Conservation (phyloP, 2,113 vertebrate genomes). For the Trochalopteron elliotii region DNA sequence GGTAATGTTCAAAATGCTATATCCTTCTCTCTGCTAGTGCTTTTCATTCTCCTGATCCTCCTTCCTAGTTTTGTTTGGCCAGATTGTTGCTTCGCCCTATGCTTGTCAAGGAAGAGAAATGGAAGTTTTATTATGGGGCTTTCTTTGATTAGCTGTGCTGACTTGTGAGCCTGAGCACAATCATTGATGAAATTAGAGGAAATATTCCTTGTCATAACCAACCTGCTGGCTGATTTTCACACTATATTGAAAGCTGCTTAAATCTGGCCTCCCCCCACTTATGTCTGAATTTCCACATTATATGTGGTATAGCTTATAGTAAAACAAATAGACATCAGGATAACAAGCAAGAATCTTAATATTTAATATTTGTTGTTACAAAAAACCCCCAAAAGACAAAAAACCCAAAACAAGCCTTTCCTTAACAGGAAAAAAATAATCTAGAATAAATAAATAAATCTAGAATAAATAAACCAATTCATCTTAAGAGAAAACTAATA, state of each 20-base stretch:
- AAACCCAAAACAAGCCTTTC: accelerated
- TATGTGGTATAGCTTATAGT: not conserved
- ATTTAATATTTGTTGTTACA: not conserved
- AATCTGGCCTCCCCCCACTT: not conserved
- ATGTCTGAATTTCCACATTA: not conserved
- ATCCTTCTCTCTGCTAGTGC: not conserved
- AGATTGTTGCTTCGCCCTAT: not conserved
- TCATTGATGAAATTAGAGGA: not conserved
- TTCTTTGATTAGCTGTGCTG: not conserved
- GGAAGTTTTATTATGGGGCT: not conserved
- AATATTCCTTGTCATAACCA: not conserved
- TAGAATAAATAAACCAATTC: not conserved
- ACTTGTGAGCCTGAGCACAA: not conserved
- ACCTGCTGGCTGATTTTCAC: not conserved
- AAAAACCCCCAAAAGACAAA: not conserved
- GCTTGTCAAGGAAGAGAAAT: not conserved
- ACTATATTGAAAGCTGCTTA: not conserved
- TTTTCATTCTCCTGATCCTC: not conserved
- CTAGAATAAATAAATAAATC: not conserved
- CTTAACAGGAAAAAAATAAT: not conserved
- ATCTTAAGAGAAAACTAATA: not conserved
- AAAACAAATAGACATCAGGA: not conserved
- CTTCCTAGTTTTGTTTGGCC: not conserved
- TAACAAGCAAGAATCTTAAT: not conserved
- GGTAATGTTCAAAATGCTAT: conserved; percentile 20